These are phyloP conservation scores for Hypotaenidia philippensis DNA, from an alignment of 2,797 vertebrate genomes.

Conservation along the genomic window DNA sequence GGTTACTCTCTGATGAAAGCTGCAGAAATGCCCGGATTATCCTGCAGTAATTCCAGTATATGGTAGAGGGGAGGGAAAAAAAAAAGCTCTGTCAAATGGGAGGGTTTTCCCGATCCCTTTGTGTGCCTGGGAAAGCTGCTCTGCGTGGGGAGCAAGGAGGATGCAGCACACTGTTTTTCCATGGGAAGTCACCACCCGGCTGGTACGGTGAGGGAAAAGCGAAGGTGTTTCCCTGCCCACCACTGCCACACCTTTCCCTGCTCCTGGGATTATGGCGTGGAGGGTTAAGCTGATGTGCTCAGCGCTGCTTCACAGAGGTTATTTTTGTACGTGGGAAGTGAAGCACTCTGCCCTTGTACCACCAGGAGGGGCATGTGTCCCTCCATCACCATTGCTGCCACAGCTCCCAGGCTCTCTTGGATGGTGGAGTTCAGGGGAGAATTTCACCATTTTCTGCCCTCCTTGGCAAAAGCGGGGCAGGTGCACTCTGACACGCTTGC, in stretches of 20 bases:
- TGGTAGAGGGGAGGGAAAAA: background rate
- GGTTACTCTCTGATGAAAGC: background rate
- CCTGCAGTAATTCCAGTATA: background rate
- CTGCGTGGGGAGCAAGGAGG: background rate
- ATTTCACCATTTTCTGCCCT: background rate
- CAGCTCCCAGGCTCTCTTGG: background rate
- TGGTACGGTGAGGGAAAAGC: accelerated
- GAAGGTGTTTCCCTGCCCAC: background rate
- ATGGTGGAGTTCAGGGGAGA: background rate
- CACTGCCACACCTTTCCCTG: background rate
- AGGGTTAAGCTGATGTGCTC: constrained; percentile 38
- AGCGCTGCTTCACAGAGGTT: background rate
- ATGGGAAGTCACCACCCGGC: background rate
- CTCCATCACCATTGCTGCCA: background rate
- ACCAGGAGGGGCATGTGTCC: background rate
- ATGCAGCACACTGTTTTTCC: background rate
- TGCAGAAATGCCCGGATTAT: background rate
- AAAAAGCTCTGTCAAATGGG: background rate
- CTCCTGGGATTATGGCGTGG: constrained; percentile 5
- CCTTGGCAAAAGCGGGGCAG: background rate
- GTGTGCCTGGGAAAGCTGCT: background rate
- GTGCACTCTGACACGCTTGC: background rate
- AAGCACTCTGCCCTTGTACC: background rate
- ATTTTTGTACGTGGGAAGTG: background rate
- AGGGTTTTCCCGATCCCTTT: background rate